Evolutionary conservation across 2,797 vertebrate genomes (phyloP), one percentile per base, ranked within the genome.

Genomic region (Eulemur mongoz): DNA sequence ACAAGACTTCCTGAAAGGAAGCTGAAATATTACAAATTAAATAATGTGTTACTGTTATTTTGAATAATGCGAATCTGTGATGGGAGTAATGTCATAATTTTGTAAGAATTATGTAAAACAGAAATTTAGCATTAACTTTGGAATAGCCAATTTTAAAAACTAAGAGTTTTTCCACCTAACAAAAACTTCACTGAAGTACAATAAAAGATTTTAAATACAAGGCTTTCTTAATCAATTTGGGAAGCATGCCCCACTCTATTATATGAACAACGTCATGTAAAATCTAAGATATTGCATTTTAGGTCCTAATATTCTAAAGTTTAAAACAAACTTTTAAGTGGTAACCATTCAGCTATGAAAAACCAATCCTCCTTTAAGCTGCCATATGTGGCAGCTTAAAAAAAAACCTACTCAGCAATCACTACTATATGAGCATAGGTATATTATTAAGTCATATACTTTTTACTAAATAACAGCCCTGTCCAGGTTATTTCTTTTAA

Each of bases 381-480:
- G 97, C 98, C 65, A 96, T 69, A 94, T 1, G 84, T 25, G 35
- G 65, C 40, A 91, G n/a, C 57, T 89, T 94, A 91, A 97, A 97
- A 67, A 95, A 97, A 98, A 61, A 87, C 0, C 90, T 96, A 45
- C 10, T 91, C 54, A 1, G 2, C 69, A 96, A 97, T 94, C 80
- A 95, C 65, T 94, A 97, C 98, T 98, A 98, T 98, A 98, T 97
- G 97, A 98, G 98, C 98, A 98, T 98, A 98, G 95, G 97, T 98
- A 98, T 93, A 97, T 98, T 91, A 94, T 93, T 95, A 97, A 97
- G 97, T 96, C 98, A 98, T 85, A 97, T 91, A 96, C 93, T 98
- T 98, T 98, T 99, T 99, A 98, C 98, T 98, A 98, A 98, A 98
- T 69, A 90, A 95, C 63, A 95, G 98, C 97, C 93, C 78, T 97